Evolutionary conservation across 2,888 invertebrate genomes (phyloP).

Genomic region (Caradrina clavipalpis): DNA sequence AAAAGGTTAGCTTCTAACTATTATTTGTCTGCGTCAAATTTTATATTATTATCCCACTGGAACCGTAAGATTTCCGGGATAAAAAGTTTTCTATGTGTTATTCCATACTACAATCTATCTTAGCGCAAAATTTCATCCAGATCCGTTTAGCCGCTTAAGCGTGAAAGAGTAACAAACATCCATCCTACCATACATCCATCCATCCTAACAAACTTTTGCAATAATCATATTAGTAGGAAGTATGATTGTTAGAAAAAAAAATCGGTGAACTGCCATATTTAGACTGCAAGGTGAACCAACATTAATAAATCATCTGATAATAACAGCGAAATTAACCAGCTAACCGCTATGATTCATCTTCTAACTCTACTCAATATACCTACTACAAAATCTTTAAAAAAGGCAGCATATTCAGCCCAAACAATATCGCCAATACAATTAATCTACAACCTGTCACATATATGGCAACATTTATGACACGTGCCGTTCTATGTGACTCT

Average conservation of each 20-base stretch:
- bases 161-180: too few relatives aligned
- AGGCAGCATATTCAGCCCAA: neutral
- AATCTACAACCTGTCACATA: constrained; percentile 16
- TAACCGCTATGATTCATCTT: constrained; percentile 10
- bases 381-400: neutral
- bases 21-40: too few relatives aligned
- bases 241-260: neutral
- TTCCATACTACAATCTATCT: too few relatives aligned
- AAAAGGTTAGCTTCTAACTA: too few relatives aligned
- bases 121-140: too few relatives aligned
- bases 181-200: too few relatives aligned
- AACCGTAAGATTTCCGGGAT: too few relatives aligned
- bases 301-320: constrained; percentile 6
- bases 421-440: constrained; percentile 16
- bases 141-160: too few relatives aligned
- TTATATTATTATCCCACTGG: too few relatives aligned
- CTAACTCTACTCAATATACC: neutral
- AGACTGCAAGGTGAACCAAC: neutral
- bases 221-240: too few relatives aligned
- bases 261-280: neutral
- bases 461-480: constrained; percentile 44
- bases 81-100: too few relatives aligned
- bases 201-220: too few relatives aligned
- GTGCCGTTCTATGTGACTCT: constrained; percentile 15
- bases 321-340: neutral